A percentile compares a stretch with the other conserved stretches of the same genome.
phyloP scores from a whole-genome alignment of 2,113 vertebrate genomes.

The Upupa epops region DNA sequence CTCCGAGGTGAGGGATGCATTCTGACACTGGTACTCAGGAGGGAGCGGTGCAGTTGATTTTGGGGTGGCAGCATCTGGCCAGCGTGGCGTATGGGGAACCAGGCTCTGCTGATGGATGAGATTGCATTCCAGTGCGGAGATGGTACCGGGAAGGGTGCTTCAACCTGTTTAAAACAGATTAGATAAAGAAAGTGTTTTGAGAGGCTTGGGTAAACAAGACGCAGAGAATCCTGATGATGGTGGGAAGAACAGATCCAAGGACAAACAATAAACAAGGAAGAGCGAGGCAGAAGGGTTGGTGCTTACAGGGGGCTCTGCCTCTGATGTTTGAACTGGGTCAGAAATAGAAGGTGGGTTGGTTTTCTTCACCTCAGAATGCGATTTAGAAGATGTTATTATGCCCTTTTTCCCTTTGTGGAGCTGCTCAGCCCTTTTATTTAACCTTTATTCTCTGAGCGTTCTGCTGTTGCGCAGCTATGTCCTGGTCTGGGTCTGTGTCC shows the following conservation, averaged over 20 bases:
- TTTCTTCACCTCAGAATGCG: not conserved
- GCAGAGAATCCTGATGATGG: slow-evolving; percentile 21
- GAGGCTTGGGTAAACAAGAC: slow-evolving; percentile 10
- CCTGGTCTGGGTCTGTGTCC: too few relatives aligned
- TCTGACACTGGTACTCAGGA: not conserved
- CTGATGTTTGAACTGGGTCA: not conserved
- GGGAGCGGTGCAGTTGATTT: not conserved
- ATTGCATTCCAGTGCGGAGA: slow-evolving; percentile 41
- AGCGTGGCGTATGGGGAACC: slow-evolving; percentile 19
- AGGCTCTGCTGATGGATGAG: slow-evolving; percentile 26
- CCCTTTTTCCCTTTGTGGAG: not conserved
- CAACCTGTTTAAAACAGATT: slow-evolving; percentile 8
- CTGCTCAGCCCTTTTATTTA: not conserved
- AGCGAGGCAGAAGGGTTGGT: not conserved
- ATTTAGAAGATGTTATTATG: too few relatives aligned
- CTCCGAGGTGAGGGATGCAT: not conserved
- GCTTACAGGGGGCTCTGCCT: not conserved
- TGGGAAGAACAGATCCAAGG: not conserved
- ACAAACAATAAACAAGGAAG: not conserved
- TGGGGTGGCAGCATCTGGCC: not conserved
- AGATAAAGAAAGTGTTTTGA: slow-evolving; percentile 37
- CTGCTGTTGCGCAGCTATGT: not conserved
- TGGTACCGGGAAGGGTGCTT: slow-evolving; percentile 22
- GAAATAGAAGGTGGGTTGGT: not conserved
- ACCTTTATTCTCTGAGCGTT: not conserved